Conservation (phyloP, 2,113 vertebrate genomes). For the Seriola aureovittata region DNA sequence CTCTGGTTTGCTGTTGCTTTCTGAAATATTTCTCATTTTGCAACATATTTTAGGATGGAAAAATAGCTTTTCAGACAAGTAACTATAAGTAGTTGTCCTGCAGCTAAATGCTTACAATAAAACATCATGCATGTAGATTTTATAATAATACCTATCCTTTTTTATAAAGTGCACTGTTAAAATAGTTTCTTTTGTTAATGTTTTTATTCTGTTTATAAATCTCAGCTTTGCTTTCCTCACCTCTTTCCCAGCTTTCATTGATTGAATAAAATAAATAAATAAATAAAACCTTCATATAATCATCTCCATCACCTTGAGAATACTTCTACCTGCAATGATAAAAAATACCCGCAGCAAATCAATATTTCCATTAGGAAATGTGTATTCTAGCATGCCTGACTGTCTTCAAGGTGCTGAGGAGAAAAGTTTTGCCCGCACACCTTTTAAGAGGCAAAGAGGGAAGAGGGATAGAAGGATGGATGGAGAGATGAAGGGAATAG, state of each 20-base stretch:
- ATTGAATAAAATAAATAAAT: slow-evolving; percentile 57
- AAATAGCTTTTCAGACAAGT: too few species aligned
- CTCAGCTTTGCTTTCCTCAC: neutral
- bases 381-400: slow-evolving; percentile 60
- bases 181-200: neutral
- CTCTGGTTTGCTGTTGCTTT: neutral
- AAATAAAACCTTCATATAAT: slow-evolving; percentile 56
- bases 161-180: neutral
- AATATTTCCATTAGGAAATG: slow-evolving; percentile 72
- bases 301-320: slow-evolving; percentile 65
- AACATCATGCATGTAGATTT: neutral
- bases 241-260: slow-evolving; percentile 28
- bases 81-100: too few species aligned
- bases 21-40: neutral
- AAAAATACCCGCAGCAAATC: slow-evolving; percentile 55
- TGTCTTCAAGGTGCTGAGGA: slow-evolving; percentile 21
- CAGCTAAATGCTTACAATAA: neutral
- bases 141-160: neutral
- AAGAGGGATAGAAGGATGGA: slow-evolving; percentile 14
- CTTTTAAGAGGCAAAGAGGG: slow-evolving; percentile 4
- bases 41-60: neutral
- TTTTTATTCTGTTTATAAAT: neutral
- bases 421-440: slow-evolving; percentile 37
- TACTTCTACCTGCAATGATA: slow-evolving; percentile 39
- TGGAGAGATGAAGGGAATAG: slow-evolving; percentile 36